These are phyloP conservation scores for Alentia gelatinosa DNA, from an alignment of 2,888 invertebrate species.

Conservation along the genomic window DNA sequence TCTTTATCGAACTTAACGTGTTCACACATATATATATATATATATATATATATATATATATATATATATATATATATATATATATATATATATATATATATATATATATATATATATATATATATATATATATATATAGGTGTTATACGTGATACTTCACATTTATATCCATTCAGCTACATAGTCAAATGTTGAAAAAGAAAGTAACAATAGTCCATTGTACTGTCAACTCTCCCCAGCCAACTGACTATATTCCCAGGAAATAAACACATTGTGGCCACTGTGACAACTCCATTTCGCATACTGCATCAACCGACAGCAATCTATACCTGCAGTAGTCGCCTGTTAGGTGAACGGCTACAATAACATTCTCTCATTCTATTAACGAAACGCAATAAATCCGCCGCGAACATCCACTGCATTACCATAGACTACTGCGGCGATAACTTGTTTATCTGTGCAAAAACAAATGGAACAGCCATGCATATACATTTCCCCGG, in stretches of 20 bases:
- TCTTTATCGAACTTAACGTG: too few relatives aligned
- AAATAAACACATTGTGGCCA: too few relatives aligned
- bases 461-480: neutral
- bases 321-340: too few relatives aligned
- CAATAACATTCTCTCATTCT: neutral
- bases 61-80: constrained; percentile 1
- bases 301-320: too few relatives aligned
- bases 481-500: neutral
- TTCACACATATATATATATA: neutral
- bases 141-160: neutral
- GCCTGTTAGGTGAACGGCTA: too few relatives aligned
- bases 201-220: too few relatives aligned
- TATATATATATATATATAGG: neutral
- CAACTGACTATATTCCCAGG: too few relatives aligned
- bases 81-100: constrained; percentile 38
- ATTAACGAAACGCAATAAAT: neutral
- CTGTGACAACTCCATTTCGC: too few relatives aligned
- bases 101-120: constrained; percentile 35
- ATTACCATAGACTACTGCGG: neutral
- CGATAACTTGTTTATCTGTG: neutral
- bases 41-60: neutral
- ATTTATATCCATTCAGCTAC: neutral
- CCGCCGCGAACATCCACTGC: too few relatives aligned
- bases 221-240: too few relatives aligned
- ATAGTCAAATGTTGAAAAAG: too few relatives aligned